Conservation (phyloP, 2,797 vertebrate species). For the Chrysolophus pictus region DNA sequence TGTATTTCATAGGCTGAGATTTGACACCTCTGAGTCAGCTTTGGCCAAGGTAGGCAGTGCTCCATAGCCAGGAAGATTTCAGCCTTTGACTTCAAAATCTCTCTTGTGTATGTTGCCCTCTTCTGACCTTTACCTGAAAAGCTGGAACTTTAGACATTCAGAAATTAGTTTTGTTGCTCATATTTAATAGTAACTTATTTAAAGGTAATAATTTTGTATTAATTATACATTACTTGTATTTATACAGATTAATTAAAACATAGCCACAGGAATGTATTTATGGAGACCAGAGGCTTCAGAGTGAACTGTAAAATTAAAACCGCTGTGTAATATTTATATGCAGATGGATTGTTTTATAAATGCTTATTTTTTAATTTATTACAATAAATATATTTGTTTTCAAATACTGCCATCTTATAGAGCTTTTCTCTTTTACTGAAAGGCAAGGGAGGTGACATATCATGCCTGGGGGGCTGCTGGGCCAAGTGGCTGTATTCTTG, state of each 20-base stretch:
- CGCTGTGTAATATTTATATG: slow-evolving; percentile 61
- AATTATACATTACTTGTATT: slow-evolving; percentile 68
- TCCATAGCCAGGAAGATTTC: not conserved
- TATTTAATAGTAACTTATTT: slow-evolving; percentile 80
- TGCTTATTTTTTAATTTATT: slow-evolving; percentile 64
- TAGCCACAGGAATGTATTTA: slow-evolving; percentile 73
- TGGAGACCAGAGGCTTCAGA: slow-evolving; percentile 45
- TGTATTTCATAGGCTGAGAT: not conserved
- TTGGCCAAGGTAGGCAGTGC: not conserved
- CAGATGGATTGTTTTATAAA: not conserved
- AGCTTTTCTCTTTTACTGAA: not conserved
- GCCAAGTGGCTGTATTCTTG: not conserved
- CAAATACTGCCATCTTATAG: not conserved
- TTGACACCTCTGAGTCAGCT: not conserved
- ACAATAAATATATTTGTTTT: slow-evolving; percentile 69
- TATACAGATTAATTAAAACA: slow-evolving; percentile 68
- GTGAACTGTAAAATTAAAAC: slow-evolving; percentile 15
- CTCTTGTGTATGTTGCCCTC: slow-evolving; percentile 4
- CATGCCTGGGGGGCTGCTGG: not conserved
- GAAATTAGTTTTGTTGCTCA: slow-evolving; percentile 26
- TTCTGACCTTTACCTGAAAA: slow-evolving; percentile 44
- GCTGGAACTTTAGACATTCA: slow-evolving; percentile 8
- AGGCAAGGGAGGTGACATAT: not conserved
- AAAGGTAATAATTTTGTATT: slow-evolving; percentile 66
- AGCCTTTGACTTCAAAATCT: not conserved